Evolutionary conservation across 1,140 invertebrate genomes (phyloP), one percentile per base, ranked within the genome.

Genomic region (Ctenoplectra terminalis): DNA sequence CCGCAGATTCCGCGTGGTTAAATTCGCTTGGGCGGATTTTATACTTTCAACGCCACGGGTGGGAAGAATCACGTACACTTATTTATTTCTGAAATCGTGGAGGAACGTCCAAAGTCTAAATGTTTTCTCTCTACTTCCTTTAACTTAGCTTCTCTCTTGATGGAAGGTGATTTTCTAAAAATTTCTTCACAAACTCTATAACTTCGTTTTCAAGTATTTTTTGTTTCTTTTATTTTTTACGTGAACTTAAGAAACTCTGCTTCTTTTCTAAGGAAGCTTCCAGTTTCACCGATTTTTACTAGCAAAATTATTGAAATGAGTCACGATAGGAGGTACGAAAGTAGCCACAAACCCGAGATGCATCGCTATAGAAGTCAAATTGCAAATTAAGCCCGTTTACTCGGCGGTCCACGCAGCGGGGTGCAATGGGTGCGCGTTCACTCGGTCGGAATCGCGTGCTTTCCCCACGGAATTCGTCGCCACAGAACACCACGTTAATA

Each of bases 341-440:
- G 50, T 31, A 15, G 48, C 29, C 60, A 31, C 26, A 26, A 48
- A n/a, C 20, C 9, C 69, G 34, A 66, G n/a, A 81, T 66, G 78
- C 60, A 26, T 80, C 50, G 34, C 60, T 75, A 81, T 75, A 75
- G 61, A 60, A 74, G 72, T 60, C 40, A 75, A 81, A 75, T 81
- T 75, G 61, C 79, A 43, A 75, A 81, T 81, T 50, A 66, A 58
- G 61, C 50, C 29, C 79, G 50, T 66, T 81, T 81, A 81, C 37
- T 23, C 8, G 46, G 3, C 48, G 46, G 46, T 54, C 77, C 69
- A 52, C 71, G 17, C 61, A 31, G 26, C 60, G 31, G 50, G 61
- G 71, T 34, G 60, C 29, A 15, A 15, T 46, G 71, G 11, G 17
- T 17, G n/a, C 64, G 63, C 8, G 54, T 37, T 67, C 64, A 40